Conservation (phyloP, 1,140 invertebrate species). For the Ceratitis capitata region DNA sequence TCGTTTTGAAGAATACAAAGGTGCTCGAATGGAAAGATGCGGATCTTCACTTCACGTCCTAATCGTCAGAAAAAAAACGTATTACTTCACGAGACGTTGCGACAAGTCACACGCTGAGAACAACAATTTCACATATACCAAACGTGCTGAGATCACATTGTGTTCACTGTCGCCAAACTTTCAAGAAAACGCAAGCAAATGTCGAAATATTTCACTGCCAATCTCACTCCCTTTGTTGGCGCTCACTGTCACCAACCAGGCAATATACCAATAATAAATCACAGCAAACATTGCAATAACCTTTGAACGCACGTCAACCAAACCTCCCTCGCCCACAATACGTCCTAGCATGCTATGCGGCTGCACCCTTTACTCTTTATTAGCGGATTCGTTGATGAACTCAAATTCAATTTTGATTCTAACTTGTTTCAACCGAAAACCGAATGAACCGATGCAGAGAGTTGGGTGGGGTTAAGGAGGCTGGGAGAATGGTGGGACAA, state of each 20-base stretch:
- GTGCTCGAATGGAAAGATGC: too few relatives aligned
- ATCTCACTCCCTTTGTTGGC: background rate
- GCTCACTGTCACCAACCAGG: background rate
- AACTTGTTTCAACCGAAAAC: slow-evolving; percentile 28
- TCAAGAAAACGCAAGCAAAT: background rate
- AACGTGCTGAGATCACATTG: background rate
- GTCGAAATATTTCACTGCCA: background rate
- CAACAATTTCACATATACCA: background rate
- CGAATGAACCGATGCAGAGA: background rate
- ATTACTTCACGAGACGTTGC: too few relatives aligned
- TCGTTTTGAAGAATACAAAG: too few relatives aligned
- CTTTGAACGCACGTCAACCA: background rate
- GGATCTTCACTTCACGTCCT: too few relatives aligned
- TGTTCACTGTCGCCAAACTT: background rate
- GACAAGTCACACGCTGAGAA: too few relatives aligned
- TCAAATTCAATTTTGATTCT: slow-evolving; percentile 35
- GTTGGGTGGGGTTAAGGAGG: too few relatives aligned
- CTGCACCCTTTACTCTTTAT: slow-evolving; percentile 18
- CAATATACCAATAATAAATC: background rate
- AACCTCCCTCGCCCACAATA: background rate
- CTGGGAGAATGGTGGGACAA: background rate
- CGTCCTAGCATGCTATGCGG: background rate
- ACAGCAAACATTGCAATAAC: background rate
- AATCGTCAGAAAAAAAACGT: too few relatives aligned
- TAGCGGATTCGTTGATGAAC: slow-evolving; percentile 35